A percentile compares a stretch with the other conserved stretches of the same genome.
Conservation (phyloP, 2,113 vertebrate species). For the Semnopithecus entellus region DNA sequence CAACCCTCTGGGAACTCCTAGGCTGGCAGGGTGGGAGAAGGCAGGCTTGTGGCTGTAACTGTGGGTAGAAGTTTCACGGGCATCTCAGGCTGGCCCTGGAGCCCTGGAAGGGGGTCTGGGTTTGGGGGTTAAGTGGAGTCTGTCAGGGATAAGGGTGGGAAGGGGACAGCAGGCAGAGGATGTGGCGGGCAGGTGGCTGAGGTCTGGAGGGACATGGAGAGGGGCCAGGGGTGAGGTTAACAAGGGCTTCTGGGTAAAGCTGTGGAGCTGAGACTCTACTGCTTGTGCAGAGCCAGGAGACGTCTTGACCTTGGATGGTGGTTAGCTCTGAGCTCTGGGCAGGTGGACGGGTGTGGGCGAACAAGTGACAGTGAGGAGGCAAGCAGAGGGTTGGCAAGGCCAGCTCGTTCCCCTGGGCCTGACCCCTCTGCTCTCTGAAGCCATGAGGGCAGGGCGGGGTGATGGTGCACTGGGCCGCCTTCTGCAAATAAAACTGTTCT, state of each 20-base stretch:
- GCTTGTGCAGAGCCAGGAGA: background rate
- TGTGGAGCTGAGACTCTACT: background rate
- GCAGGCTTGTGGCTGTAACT: accelerated
- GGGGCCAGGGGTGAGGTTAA: background rate
- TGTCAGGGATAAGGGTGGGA: background rate
- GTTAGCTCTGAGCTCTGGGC: background rate
- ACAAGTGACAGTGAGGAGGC: accelerated
- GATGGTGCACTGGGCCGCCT: accelerated
- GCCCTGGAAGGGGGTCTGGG: background rate
- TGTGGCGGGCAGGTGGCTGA: background rate
- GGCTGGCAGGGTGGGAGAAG: background rate
- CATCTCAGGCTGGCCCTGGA: background rate
- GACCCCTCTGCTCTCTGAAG: background rate
- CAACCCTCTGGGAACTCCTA: too few species aligned
- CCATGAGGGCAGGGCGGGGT: accelerated
- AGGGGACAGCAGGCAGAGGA: background rate
- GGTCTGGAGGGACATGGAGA: too few species aligned
- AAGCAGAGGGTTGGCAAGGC: accelerated
- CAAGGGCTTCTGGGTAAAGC: background rate
- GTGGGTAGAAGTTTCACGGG: background rate
- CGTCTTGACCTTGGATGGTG: accelerated
- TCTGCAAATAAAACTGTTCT: background rate
- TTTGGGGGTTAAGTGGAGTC: background rate
- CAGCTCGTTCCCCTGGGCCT: accelerated
- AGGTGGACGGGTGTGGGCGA: background rate